A percentile compares a stretch with the other conserved stretches of the same genome.
Evolutionary conservation across 2,113 vertebrate genomes (phyloP).

Genomic region (Holacanthus passer): DNA sequence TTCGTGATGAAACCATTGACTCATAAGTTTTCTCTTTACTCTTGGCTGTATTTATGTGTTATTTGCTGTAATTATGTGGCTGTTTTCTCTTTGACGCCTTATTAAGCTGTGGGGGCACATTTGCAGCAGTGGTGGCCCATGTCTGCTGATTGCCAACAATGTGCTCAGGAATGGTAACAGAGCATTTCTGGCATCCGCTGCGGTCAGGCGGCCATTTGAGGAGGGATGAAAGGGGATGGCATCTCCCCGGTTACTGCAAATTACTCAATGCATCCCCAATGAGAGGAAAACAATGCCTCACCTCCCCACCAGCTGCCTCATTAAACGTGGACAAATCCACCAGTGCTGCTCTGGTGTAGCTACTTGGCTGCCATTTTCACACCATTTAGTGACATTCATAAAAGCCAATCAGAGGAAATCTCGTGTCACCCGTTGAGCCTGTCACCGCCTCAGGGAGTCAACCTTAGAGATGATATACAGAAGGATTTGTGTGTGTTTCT

Average conservation of each 20-base stretch:
- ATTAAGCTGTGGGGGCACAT: constrained; percentile 22
- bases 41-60: background rate
- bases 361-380: constrained; percentile 41
- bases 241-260: constrained; percentile 59
- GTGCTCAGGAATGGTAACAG: constrained; percentile 46
- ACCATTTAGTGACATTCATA: constrained; percentile 27
- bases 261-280: constrained; percentile 57
- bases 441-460: background rate
- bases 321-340: constrained; percentile 62
- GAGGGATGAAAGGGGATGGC: constrained; percentile 62
- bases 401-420: background rate
- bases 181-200: constrained; percentile 41
- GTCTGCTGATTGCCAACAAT: constrained; percentile 42
- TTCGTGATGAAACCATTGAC: background rate
- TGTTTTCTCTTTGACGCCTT: constrained; percentile 17
- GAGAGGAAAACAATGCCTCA: constrained; percentile 53
- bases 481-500: background rate
- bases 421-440: constrained; percentile 1
- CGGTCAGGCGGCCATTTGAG: constrained; percentile 53
- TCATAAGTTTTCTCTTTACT: background rate
- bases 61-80: constrained; percentile 44
- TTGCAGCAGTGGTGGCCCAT: constrained; percentile 20
- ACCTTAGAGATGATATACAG: background rate
- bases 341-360: constrained; percentile 19
- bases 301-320: constrained; percentile 61